Conservation (phyloP, 2,888 invertebrate species). For the Drosophila stalkeri region DNA sequence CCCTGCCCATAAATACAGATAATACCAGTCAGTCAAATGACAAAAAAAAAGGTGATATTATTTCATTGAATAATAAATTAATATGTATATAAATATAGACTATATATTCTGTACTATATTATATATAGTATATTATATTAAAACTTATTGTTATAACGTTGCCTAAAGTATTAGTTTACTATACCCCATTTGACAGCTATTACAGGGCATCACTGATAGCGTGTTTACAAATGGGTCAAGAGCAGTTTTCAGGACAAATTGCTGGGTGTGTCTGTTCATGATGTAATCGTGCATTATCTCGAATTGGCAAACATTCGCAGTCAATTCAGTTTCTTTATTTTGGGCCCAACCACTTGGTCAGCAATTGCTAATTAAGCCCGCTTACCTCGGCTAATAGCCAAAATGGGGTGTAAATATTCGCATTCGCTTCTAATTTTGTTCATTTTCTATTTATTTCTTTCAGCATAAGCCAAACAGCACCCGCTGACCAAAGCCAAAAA, state of each 20-base stretch:
- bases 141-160: too few relatives aligned
- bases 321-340: slow-evolving; percentile 31
- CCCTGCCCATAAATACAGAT: background rate
- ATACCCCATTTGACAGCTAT: background rate
- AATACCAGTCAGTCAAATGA: background rate
- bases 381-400: slow-evolving; percentile 33
- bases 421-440: slow-evolving; percentile 10
- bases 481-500: slow-evolving; percentile 54
- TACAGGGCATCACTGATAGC: slow-evolving; percentile 32
- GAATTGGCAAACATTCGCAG: slow-evolving; percentile 39
- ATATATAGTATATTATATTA: too few relatives aligned
- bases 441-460: background rate
- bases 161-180: too few relatives aligned
- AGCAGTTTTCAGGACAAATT: slow-evolving; percentile 61
- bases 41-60: background rate
- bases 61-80: background rate
- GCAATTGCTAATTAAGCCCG: slow-evolving; percentile 34
- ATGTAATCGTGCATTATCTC: slow-evolving; percentile 34
- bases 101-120: too few relatives aligned
- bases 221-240: slow-evolving; percentile 67
- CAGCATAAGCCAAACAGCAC: slow-evolving; percentile 77
- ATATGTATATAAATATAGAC: too few relatives aligned
- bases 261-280: slow-evolving; percentile 57
- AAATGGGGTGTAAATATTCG: slow-evolving; percentile 24
- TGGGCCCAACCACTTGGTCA: slow-evolving; percentile 45